phyloP scores from a whole-genome alignment of 2,113 vertebrate species.

The Xerus inauris region DNA sequence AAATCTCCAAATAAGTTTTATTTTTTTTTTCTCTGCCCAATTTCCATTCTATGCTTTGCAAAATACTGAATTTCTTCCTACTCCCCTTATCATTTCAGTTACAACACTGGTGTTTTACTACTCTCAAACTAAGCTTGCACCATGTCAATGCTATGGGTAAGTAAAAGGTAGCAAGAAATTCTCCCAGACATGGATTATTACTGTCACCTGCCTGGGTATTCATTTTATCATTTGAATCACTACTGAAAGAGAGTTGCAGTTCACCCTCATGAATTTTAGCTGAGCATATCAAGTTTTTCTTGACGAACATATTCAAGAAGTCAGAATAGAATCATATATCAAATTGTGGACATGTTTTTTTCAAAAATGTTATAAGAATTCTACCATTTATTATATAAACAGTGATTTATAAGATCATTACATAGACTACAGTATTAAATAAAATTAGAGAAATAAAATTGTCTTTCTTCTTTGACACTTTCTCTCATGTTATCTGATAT shows the following conservation, averaged over 20 bases:
- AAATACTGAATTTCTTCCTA: not conserved
- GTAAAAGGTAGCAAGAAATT: not conserved
- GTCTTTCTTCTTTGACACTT: not conserved
- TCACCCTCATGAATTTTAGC: not conserved
- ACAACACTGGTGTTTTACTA: not conserved
- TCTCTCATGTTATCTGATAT: slow-evolving; percentile 4
- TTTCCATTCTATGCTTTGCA: not conserved
- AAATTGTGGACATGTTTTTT: not conserved
- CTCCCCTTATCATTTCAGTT: not conserved
- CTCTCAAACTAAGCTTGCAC: not conserved
- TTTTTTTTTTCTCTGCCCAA: not conserved
- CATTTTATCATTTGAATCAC: slow-evolving; percentile 23
- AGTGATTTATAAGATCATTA: not conserved
- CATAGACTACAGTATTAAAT: slow-evolving; percentile 43
- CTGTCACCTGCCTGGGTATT: not conserved
- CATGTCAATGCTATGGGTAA: not conserved
- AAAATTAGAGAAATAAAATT: slow-evolving; percentile 38
- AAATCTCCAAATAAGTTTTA: not conserved
- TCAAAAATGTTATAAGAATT: not conserved
- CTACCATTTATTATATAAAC: not conserved
- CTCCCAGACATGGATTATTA: not conserved
- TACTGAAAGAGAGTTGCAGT: not conserved
- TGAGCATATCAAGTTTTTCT: not conserved
- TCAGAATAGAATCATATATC: not conserved
- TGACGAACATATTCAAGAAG: not conserved